These are phyloP conservation scores for Nomada fabriciana DNA, from an alignment of 2,888 invertebrate genomes.

Conservation along the genomic window DNA sequence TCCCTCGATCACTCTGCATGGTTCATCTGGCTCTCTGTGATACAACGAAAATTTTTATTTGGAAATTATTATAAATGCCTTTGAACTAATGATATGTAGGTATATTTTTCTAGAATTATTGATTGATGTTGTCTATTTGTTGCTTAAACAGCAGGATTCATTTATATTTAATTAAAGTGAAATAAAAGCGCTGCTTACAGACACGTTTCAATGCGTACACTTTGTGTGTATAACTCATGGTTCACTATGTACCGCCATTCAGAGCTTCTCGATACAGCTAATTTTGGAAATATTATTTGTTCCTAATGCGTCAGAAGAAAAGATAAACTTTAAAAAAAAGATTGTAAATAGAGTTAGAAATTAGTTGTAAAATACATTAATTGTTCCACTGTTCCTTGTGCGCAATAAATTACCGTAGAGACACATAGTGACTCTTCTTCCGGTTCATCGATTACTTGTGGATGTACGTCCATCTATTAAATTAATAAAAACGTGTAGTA, in stretches of 20 bases:
- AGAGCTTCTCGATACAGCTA: slow-evolving; percentile 86
- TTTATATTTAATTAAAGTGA: neutral
- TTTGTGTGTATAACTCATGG: slow-evolving; percentile 88
- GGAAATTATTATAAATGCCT: too few relatives aligned
- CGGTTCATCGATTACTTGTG: neutral
- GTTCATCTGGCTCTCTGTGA: slow-evolving; percentile 74
- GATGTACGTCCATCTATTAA: slow-evolving; percentile 9
- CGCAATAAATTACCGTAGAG: slow-evolving; percentile 38
- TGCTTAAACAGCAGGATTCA: neutral
- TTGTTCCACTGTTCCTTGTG: neutral
- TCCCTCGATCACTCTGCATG: slow-evolving; percentile 81
- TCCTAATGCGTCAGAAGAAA: slow-evolving; percentile 69
- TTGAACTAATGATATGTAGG: too few relatives aligned
- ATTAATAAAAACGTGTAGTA: neutral
- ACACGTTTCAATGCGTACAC: slow-evolving; percentile 90
- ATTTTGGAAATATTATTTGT: slow-evolving; percentile 87
- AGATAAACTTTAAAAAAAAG: too few relatives aligned
- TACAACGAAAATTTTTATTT: neutral
- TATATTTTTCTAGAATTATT: too few relatives aligned
- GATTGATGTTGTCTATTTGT: neutral
- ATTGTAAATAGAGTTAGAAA: neutral
- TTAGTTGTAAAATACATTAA: neutral
- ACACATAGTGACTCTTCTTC: slow-evolving; percentile 51
- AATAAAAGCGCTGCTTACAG: slow-evolving; percentile 85
- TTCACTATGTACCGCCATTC: slow-evolving; percentile 90